Evolutionary conservation across 1,140 invertebrate species (phyloP).

Genomic region (Plectrocnemia conspersa): DNA sequence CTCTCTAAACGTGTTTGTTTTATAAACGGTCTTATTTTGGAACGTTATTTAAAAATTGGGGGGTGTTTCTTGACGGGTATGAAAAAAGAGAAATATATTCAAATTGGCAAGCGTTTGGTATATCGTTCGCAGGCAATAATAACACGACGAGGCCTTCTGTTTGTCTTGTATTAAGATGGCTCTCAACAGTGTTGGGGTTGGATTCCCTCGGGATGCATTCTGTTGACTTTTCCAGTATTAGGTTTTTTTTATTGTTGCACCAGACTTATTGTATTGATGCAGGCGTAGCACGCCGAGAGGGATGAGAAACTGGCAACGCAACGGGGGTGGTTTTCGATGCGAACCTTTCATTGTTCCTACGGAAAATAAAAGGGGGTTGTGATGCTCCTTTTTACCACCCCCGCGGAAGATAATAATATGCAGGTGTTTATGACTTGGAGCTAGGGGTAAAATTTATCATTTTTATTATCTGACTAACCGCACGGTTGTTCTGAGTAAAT

Average conservation of each 20-base stretch:
- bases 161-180: constrained; percentile 16
- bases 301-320: neutral
- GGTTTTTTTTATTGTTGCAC: constrained; percentile 29
- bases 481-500: no score
- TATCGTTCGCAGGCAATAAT: no score
- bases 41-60: no score
- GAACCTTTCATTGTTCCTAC: constrained; percentile 17
- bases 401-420: constrained; percentile 20
- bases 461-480: constrained; percentile 14
- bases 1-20: no score
- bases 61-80: no score
- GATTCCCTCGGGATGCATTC: constrained; percentile 21
- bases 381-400: constrained; percentile 8
- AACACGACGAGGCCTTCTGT: no score
- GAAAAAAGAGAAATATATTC: no score
- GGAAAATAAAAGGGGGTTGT: constrained; percentile 18
- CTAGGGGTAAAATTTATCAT: constrained; percentile 15
- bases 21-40: no score
- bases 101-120: no score
- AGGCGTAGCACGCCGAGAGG: constrained; percentile 3
- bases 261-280: constrained; percentile 19
- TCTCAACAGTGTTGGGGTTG: constrained; percentile 3
- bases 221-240: constrained; percentile 28
- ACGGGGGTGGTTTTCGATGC: constrained; percentile 4
- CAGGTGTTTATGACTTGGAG: constrained; percentile 27